Base-by-base conservation (phyloP, 2,888 invertebrate species). In the Aleiodes alternator region DNA sequence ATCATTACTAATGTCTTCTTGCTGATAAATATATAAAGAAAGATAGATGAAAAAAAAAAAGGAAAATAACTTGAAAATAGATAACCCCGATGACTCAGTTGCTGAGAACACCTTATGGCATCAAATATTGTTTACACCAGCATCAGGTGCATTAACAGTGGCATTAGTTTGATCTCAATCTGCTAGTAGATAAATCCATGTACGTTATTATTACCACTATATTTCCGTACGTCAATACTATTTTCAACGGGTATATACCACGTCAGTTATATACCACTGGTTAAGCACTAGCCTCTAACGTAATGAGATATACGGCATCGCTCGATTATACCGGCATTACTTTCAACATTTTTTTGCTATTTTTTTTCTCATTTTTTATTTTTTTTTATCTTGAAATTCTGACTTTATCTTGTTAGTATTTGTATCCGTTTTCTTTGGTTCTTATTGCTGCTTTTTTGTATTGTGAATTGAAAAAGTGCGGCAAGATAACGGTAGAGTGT, bases 101-200 rank as follows among this genome's bases (percentile, higher is more conserved):
- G 43, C 59, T 23, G 23, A 23, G 23, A 59, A 34, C 31, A 31
- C 9, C 59, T 59, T 12, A 34, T 59, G 59, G 12, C n/a, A 9
- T 7, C 43, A 43, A 43, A 43, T 43, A 43, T 43, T 59, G 59
- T 59, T 59, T 59, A 59, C 59, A 59, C 11, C 59, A 29, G 34
- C 34, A 59, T 31, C 59, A 59, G 59, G 59, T 59, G 59, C 9
- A 59, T 29, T 59, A 59, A 59, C 59, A 31, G 23, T n/a, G 12
- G 12, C 43, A 43, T 43, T 43, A 43, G 31, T 55, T 55, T 59
- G 59, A 59, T 59, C 59, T 59, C 59, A 59, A 59, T 59, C 59
- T 55, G 5, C 6, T 4, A 31, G 12, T 31, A 59, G 11, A 59
- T 59, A 59, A 59, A 59, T 59, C 31, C 12, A 57, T 23, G 59